phyloP scores from a whole-genome alignment of 2,888 invertebrate species.

The Pyrgus malvae region DNA sequence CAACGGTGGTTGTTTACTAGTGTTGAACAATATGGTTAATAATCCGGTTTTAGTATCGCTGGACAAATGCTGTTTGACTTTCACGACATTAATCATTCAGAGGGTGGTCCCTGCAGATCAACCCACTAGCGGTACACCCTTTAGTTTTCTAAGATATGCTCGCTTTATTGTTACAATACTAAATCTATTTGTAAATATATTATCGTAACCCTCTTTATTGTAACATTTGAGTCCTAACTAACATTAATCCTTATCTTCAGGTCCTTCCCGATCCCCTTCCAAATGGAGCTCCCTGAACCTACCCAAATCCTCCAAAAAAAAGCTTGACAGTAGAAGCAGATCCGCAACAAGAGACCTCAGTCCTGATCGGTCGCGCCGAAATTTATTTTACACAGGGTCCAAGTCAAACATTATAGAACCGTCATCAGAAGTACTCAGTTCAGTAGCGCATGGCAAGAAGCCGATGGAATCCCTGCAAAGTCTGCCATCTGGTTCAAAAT shows the following conservation, averaged over 20 bases:
- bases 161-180: too few relatives aligned
- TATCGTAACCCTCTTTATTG: not conserved
- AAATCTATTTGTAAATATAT: too few relatives aligned
- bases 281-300: constrained; percentile 25
- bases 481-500: not conserved
- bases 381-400: not conserved
- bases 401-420: constrained; percentile 17
- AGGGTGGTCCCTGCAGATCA: constrained; percentile 4
- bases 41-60: constrained; percentile 1
- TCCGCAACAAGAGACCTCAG: constrained; percentile 30
- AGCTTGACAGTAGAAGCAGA: constrained; percentile 34
- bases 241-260: constrained; percentile 40
- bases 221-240: constrained; percentile 24
- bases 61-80: constrained; percentile 10
- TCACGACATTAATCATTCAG: constrained; percentile 21
- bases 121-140: not conserved
- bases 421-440: not conserved
- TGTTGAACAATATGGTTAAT: not conserved
- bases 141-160: too few relatives aligned
- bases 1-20: not conserved
- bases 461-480: not conserved
- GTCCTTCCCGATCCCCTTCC: constrained; percentile 35
- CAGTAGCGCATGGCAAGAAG: not conserved
- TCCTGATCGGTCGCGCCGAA: not conserved
- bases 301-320: constrained; percentile 29